A percentile compares a stretch with the other conserved stretches of the same genome.
Conservation (phyloP, 2,888 invertebrate species). For the Stenolophus ochropezus region DNA sequence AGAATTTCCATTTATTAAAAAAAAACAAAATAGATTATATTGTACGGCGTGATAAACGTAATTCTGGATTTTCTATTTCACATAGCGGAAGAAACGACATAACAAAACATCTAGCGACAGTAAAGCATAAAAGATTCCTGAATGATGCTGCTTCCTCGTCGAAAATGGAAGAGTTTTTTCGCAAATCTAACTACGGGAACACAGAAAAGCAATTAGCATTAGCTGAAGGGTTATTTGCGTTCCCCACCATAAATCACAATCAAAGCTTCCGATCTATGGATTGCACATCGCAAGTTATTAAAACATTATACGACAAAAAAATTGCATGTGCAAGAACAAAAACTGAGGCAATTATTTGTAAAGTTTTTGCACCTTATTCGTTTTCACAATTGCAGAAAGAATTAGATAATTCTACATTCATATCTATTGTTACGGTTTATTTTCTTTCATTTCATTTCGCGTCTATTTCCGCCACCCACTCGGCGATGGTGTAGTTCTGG, state of each 20-base stretch:
- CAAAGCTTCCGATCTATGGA: constrained; percentile 64
- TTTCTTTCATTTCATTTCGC: no score
- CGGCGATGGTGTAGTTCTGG: no score
- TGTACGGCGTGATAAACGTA: constrained; percentile 59
- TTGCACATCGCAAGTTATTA: constrained; percentile 62
- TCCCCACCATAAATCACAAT: constrained; percentile 64
- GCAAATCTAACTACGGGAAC: constrained; percentile 54
- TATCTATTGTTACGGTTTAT: no score
- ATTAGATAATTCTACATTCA: constrained; percentile 48
- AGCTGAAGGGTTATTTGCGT: constrained; percentile 64
- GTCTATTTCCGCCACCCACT: no score
- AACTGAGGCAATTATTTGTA: constrained; percentile 60
- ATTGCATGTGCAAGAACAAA: constrained; percentile 61
- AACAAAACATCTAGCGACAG: constrained; percentile 56
- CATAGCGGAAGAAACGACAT: constrained; percentile 59
- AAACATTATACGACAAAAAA: constrained; percentile 62
- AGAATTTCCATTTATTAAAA: constrained; percentile 58
- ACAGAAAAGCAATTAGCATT: constrained; percentile 63
- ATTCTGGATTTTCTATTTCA: constrained; percentile 46
- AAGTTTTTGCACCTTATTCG: constrained; percentile 58
- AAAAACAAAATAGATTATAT: constrained; percentile 60
- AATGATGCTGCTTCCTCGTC: constrained; percentile 53
- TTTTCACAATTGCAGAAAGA: constrained; percentile 59
- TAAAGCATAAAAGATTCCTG: constrained; percentile 48
- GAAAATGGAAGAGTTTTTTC: constrained; percentile 56